Evolutionary conservation across 2,113 vertebrate genomes (phyloP), one percentile per base, ranked within the genome.

Genomic region (Lagopus muta): DNA sequence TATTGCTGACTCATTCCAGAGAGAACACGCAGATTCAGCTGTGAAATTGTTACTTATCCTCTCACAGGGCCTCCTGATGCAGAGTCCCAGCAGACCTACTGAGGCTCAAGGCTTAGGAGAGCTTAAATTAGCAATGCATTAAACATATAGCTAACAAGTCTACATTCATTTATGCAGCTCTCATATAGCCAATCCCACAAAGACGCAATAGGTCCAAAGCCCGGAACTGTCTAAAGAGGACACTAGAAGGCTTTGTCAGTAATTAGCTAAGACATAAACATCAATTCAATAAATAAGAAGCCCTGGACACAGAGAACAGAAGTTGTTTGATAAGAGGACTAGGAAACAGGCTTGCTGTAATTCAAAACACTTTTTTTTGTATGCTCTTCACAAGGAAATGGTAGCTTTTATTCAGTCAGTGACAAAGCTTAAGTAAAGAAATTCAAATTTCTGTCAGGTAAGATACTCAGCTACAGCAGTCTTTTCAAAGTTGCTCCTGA

Each of bases 11-110:
- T 87, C 71, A 91, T 1, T 0, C 4, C 34, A 72, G 71, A 76
- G 19, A 43, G 11, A 80, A 40, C 0, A 0, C 3, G 13, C 1
- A 1, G 42, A 47, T 30, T 82, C 71, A 20, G 64, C 60, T 60
- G 28, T 47, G 42, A 42, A 66, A 54, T 8, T 58, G 20, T n/a
- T 0, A 0, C 36, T 73, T 36, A 27, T 62, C 11, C 34, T 83
- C 58, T 48, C 64, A 3, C 67, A 74, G 17, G 8, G 10, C 24
- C 36, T 67, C 19, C 38, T 36, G 47, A 57, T 8, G 6, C 6
- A 74, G 52, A 55, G 74, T 60, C 77, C 43, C 65, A 64, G 36
- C 38, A 50, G 54, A 61, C 14, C 36, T 55, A 58, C 28, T 36
- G 27, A 30, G 28, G 67, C 69, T 62, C 60, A 60, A 74, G 43